Conservation (phyloP, 64 coral and sea anemone genomes). For the Stichodactyla helianthus region DNA sequence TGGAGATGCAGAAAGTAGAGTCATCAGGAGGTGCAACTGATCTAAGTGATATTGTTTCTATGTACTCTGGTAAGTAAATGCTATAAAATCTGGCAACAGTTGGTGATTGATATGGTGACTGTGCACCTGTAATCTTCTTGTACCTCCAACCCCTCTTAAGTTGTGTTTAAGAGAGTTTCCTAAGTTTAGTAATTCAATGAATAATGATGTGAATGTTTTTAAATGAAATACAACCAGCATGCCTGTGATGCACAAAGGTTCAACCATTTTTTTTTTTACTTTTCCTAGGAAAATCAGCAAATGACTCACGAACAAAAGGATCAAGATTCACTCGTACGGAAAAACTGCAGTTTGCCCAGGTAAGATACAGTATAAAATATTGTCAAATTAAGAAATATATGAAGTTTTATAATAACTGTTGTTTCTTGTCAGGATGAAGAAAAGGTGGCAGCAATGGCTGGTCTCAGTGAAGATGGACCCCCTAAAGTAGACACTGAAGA, state of each 20-base stretch:
- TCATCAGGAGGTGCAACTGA: conserved; percentile 37
- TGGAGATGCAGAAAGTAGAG: conserved; percentile 77
- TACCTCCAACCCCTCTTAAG: no score
- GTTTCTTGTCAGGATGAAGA: conserved; percentile 63
- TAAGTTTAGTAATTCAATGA: no score
- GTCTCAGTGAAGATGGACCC: conserved; percentile 68
- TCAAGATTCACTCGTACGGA: conserved; percentile 93
- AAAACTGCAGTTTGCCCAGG: conserved; percentile 96
- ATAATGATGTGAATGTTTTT: no score
- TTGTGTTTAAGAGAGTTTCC: no score
- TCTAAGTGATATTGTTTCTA: conserved; percentile 77
- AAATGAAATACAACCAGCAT: no score
- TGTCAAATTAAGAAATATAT: no score
- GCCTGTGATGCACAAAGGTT: no score
- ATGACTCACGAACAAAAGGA: conserved; percentile 36
- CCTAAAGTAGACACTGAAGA: conserved; percentile 93
- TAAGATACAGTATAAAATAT: conserved; percentile 10
- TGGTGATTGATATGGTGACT: no score
- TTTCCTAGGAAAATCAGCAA: conserved; percentile 35
- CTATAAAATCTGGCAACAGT: no score
- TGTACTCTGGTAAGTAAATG: conserved; percentile 57
- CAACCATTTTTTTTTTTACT: background rate
- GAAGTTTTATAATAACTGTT: no score
- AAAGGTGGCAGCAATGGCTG: conserved; percentile 78
- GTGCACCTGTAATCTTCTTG: no score